Evolutionary conservation across 1,140 invertebrate genomes (phyloP).

Genomic region (Atta texana): DNA sequence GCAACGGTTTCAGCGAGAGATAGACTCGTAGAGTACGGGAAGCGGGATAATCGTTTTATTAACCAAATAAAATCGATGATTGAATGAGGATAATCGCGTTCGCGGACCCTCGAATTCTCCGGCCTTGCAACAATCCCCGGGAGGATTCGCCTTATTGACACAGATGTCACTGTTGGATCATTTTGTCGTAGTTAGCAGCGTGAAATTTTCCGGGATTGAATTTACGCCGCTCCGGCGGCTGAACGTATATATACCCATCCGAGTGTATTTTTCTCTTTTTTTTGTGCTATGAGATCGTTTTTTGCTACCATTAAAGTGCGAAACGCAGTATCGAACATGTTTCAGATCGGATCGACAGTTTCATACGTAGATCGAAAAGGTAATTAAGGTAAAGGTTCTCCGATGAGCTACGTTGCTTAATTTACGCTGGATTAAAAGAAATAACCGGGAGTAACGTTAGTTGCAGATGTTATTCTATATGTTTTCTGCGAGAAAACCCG

Average conservation of each 20-base stretch:
- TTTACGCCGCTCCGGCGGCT: conserved; percentile 48
- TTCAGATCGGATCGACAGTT: conserved; percentile 26
- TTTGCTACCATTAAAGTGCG: conserved; percentile 33
- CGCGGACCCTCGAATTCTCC: conserved; percentile 70
- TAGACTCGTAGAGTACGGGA: conserved; percentile 69
- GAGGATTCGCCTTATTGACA: conserved; percentile 85
- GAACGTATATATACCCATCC: conserved; percentile 47
- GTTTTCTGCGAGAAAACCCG: conserved; percentile 79
- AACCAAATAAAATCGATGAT: conserved; percentile 86
- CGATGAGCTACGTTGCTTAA: conserved; percentile 38
- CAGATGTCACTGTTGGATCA: conserved; percentile 83
- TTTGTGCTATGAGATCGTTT: not conserved
- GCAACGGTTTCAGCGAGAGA: conserved; percentile 69
- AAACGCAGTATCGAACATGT: conserved; percentile 5
- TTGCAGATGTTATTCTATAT: conserved; percentile 77
- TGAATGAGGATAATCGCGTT: conserved; percentile 82
- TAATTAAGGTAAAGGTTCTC: conserved; percentile 26
- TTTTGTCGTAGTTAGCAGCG: conserved; percentile 76
- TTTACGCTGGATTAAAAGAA: conserved; percentile 67
- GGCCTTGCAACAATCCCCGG: conserved; percentile 69
- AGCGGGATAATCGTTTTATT: conserved; percentile 85
- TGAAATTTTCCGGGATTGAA: conserved; percentile 72
- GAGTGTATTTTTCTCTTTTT: conserved; percentile 45
- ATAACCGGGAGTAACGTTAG: conserved; percentile 33
- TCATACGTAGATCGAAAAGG: conserved; percentile 4